phyloP scores from a whole-genome alignment of 2,113 vertebrate species.

The Tapirus terrestris region DNA sequence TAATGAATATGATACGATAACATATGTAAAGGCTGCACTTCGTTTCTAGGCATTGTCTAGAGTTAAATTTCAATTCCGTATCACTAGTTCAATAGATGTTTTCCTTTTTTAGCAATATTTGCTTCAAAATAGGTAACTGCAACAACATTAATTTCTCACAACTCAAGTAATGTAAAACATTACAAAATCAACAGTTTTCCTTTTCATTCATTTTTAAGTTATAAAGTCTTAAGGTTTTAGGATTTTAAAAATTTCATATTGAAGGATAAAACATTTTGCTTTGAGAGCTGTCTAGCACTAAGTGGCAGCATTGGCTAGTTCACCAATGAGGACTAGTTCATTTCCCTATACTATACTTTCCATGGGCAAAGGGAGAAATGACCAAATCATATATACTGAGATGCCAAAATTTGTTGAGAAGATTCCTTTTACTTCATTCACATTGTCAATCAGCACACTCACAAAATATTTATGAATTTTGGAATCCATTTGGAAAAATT shows the following conservation, averaged over 20 bases:
- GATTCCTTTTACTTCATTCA: neutral
- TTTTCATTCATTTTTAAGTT: constrained; percentile 49
- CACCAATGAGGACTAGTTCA: neutral
- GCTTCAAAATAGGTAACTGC: neutral
- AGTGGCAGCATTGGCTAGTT: neutral
- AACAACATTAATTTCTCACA: neutral
- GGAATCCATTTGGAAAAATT: constrained; percentile 2
- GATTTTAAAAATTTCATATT: neutral
- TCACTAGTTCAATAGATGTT: neutral
- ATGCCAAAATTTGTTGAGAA: neutral
- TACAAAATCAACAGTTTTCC: constrained; percentile 53
- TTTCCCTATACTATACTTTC: neutral
- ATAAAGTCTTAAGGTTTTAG: constrained; percentile 18
- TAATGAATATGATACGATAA: constrained; percentile 23
- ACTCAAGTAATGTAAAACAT: constrained; percentile 1
- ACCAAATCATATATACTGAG: neutral
- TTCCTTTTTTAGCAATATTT: neutral
- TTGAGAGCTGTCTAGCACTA: neutral
- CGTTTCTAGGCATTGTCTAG: neutral
- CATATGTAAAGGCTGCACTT: neutral
- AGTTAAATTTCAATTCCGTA: neutral
- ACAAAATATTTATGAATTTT: neutral
- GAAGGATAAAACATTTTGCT: neutral
- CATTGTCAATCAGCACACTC: neutral
- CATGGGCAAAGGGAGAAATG: neutral